Percentiles rank a stretch among this genome's conserved stretches.
phyloP scores from a whole-genome alignment of 2,113 vertebrate species.

The Nymphicus hollandicus region DNA sequence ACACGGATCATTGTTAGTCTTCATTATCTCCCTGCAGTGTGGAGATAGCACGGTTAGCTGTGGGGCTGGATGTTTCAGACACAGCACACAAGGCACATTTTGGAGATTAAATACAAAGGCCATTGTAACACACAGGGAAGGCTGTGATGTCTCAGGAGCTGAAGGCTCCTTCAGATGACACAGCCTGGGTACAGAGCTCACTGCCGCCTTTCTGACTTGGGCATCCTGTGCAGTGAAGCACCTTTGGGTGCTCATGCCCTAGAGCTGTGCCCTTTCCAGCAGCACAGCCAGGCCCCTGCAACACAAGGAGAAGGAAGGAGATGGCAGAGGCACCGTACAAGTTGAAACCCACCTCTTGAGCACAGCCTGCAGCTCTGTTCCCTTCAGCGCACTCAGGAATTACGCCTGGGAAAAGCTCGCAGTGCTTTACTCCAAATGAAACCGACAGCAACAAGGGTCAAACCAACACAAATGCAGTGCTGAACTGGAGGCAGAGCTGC shows the following conservation, averaged over 20 bases:
- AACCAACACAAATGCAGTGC: not conserved
- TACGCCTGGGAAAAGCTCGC: not conserved
- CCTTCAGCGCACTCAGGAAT: not conserved
- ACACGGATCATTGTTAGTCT: not conserved
- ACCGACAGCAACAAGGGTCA: not conserved
- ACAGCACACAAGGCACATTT: not conserved
- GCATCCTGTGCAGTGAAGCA: rapidly evolving
- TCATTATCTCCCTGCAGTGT: conserved; percentile 22
- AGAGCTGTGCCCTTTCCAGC: not conserved
- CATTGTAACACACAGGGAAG: not conserved
- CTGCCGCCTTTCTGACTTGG: not conserved
- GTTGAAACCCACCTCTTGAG: not conserved
- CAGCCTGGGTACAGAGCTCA: rapidly evolving
- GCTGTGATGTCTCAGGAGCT: not conserved
- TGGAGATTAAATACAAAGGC: not conserved
- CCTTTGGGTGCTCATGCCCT: not conserved
- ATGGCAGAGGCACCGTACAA: not conserved
- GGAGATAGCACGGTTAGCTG: not conserved
- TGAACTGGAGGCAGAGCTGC: not conserved
- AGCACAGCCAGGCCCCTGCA: not conserved
- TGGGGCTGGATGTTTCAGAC: not conserved
- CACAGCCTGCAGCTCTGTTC: not conserved
- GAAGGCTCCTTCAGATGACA: not conserved
- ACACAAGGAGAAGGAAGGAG: not conserved
- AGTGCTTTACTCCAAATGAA: not conserved